phyloP scores from a whole-genome alignment of 37 sponge, comb jelly and placozoan species.

The Geodia barretti region DNA sequence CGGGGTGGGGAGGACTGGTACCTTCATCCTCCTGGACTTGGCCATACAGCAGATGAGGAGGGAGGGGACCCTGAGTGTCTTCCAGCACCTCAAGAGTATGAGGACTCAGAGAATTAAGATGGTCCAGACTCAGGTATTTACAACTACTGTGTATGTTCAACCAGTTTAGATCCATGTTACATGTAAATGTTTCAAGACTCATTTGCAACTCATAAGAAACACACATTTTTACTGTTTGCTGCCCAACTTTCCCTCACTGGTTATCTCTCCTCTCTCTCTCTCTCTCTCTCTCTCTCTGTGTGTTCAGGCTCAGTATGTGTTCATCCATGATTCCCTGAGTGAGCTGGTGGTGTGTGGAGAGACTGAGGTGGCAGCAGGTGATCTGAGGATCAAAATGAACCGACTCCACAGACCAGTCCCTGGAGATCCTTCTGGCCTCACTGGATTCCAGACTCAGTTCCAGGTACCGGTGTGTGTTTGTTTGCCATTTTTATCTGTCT shows the following conservation, averaged over 20 bases:
- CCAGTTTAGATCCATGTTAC: too few relatives aligned
- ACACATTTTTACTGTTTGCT: too few relatives aligned
- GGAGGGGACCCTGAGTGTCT: constrained; percentile 44
- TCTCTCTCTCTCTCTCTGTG: too few relatives aligned
- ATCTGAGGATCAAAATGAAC: constrained; percentile 31
- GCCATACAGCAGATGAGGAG: constrained; percentile 58
- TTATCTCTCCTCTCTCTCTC: background rate
- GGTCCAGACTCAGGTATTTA: constrained; percentile 74
- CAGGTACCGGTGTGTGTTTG: too few relatives aligned
- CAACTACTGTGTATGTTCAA: too few relatives aligned
- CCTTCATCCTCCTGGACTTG: constrained; percentile 65
- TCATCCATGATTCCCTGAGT: constrained; percentile 65
- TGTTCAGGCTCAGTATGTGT: constrained; percentile 53
- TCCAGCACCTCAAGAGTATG: constrained; percentile 36
- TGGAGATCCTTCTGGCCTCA: background rate
- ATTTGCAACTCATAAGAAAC: too few relatives aligned
- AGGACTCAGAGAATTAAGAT: constrained; percentile 36
- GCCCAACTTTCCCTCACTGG: background rate
- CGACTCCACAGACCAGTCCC: constrained; percentile 27
- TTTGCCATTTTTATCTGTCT: too few relatives aligned
- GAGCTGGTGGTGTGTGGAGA: constrained; percentile 70
- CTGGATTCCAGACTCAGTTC: constrained; percentile 40
- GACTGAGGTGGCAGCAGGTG: constrained; percentile 34
- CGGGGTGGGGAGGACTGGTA: constrained; percentile 78
- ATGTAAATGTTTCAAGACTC: too few relatives aligned